Evolutionary conservation across 1,140 invertebrate genomes (phyloP), one percentile per base, ranked within the genome.

Genomic region (Palaemon carinicauda): DNA sequence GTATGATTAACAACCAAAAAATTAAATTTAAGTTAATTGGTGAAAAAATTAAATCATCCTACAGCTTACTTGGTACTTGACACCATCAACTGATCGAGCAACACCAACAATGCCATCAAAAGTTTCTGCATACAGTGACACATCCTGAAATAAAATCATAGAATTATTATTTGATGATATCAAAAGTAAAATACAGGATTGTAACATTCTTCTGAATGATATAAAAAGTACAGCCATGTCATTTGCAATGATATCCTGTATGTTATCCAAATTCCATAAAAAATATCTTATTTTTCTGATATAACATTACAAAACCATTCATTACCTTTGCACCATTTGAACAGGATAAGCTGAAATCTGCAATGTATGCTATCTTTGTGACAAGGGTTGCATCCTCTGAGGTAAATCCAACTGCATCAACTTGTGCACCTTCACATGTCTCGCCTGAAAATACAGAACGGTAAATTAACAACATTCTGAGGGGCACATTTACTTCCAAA

Each of bases 301-400:
- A 12, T 24, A 15, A 73, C 3, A 27, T 9, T 4, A 41, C 7
- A 41, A 41, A 41, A 41, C 7, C 41, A 51, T 56, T 52, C 41
- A 51, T 56, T 52, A 88, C 88, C 82, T 89, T 91, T 41, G 92
- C 87, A 80, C 91, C 90, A 90, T 92, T 92, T 78, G 91, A 91
- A 89, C 93, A 93, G 4, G 90, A 91, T 9, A 93, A 87, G 21
- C 91, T 91, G 89, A 94, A 93, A 89, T 93, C 91, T 75, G 92
- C 90, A 86, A 94, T 91, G 85, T 91, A 92, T 0, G 95, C 96
- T 87, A 96, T 94, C 90, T 95, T 95, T 69, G 95, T 95, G 1
- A 98, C 94, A 85, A 98, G 94, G 71, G 97, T 98, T 7, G 96
- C 96, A 94, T 98, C 97, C 91, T 95, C 94, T 7, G 97, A 98